These are phyloP conservation scores for Calameuta filiformis DNA, from an alignment of 2,888 invertebrate species.

Conservation along the genomic window DNA sequence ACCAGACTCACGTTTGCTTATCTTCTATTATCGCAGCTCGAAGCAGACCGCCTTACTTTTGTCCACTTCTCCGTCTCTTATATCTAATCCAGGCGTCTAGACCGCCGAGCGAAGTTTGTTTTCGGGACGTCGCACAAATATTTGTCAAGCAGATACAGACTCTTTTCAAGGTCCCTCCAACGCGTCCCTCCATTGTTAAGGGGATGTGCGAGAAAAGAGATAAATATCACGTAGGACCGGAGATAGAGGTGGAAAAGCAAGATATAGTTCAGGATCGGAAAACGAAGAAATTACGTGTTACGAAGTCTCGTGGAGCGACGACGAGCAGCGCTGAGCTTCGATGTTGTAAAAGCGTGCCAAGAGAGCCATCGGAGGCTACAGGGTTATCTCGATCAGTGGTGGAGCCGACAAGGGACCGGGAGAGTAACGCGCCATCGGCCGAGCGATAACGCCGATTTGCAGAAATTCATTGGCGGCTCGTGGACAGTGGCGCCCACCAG, in stretches of 20 bases:
- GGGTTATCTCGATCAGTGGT: slow-evolving; percentile 26
- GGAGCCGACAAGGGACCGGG: not conserved
- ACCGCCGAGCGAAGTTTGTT: not conserved
- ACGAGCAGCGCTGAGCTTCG: not conserved
- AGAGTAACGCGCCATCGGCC: not conserved
- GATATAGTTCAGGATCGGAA: not conserved
- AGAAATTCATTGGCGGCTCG: not conserved
- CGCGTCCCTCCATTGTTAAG: not conserved
- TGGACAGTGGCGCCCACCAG: not conserved
- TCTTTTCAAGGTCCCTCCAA: not conserved
- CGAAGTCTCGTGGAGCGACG: not conserved
- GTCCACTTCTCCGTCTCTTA: not conserved
- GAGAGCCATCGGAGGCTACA: slow-evolving; percentile 22
- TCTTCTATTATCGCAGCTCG: slow-evolving; percentile 9
- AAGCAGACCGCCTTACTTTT: not conserved
- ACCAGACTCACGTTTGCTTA: slow-evolving; percentile 24
- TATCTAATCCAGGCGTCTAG: not conserved
- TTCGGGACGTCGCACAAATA: not conserved
- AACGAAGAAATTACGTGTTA: not conserved
- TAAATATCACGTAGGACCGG: not conserved
- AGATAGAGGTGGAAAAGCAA: not conserved
- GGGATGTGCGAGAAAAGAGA: not conserved
- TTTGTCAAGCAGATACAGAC: not conserved
- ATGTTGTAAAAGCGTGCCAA: not conserved
- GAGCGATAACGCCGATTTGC: not conserved